Conservation (phyloP, 2,888 invertebrate genomes). For the Troides helena region DNA sequence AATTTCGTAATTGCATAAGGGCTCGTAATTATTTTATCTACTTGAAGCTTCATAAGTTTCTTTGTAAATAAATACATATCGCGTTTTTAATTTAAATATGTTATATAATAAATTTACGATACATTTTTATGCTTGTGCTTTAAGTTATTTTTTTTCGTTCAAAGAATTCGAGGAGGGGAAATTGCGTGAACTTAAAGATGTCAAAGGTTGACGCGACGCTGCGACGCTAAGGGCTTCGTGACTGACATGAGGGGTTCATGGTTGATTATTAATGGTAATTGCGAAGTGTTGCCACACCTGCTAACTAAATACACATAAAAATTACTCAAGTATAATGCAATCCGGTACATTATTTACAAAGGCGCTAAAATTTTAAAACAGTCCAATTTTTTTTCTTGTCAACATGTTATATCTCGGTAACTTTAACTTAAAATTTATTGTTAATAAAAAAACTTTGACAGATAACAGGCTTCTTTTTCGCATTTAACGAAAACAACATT, state of each 20-base stretch:
- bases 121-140: not conserved
- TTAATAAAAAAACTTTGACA: not conserved
- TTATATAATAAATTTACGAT: too few species aligned
- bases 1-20: too few species aligned
- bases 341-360: not conserved
- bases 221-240: constrained; percentile 3
- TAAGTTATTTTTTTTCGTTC: not conserved
- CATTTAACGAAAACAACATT: not conserved
- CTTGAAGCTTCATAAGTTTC: too few species aligned
- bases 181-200: constrained; percentile 21
- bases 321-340: not conserved
- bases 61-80: not conserved
- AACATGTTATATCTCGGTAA: too few species aligned
- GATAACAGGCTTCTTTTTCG: too few species aligned
- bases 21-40: too few species aligned
- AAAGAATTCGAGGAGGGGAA: constrained; percentile 11
- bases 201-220: constrained; percentile 12
- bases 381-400: not conserved
- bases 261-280: constrained; percentile 24
- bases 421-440: not conserved
- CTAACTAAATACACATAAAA: constrained; percentile 18
- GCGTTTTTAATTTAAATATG: not conserved
- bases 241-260: constrained; percentile 16
- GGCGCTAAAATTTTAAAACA: not conserved
- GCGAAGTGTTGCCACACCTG: constrained; percentile 18